phyloP scores from a whole-genome alignment of 2,797 vertebrate genomes.

The Carcharodon carcharias region DNA sequence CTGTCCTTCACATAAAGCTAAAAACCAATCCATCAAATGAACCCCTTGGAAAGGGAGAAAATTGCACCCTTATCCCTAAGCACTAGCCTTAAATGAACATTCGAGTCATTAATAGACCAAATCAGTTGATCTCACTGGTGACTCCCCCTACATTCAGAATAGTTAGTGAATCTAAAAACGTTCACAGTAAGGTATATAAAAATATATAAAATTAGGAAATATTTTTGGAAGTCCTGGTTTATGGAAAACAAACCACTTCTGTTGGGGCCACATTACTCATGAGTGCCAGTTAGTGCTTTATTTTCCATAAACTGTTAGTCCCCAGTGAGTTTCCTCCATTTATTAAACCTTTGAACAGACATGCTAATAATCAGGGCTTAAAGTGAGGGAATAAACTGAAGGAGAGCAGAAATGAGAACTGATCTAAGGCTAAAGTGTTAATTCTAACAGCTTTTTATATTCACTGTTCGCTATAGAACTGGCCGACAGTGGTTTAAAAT shows the following conservation, averaged over 20 bases:
- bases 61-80: not conserved
- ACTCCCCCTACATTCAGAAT: not conserved
- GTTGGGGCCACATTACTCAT: constrained; percentile 27
- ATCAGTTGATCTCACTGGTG: not conserved
- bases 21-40: not conserved
- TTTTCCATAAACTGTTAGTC: constrained; percentile 27
- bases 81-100: not conserved
- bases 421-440: not conserved
- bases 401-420: not conserved
- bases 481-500: not conserved
- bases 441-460: not conserved
- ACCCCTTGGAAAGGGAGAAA: not conserved
- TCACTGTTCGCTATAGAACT: no score
- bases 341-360: not conserved
- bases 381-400: not conserved
- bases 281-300: constrained; percentile 10
- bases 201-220: not conserved
- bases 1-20: not conserved
- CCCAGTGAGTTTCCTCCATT: not conserved
- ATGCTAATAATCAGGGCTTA: not conserved
- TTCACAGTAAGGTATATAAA: not conserved
- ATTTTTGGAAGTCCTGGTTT: not conserved
- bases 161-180: not conserved
- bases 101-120: not conserved
- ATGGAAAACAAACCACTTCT: constrained; percentile 25